Evolutionary conservation across 2,113 vertebrate species (phyloP).

Genomic region (Podocnemis expansa): DNA sequence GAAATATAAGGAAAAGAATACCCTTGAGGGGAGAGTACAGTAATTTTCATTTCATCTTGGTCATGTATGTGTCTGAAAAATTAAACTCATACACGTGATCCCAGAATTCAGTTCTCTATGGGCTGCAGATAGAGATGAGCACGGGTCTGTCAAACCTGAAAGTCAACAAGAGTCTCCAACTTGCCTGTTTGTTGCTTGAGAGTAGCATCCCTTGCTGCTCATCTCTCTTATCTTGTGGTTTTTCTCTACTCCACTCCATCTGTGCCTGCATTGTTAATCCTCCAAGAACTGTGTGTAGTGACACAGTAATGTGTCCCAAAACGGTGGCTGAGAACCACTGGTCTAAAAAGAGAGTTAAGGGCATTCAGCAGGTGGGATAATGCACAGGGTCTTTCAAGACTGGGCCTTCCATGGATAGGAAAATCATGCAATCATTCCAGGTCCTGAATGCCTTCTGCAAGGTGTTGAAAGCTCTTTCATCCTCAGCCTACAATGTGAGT

Average conservation of each 20-base stretch:
- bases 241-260: background rate
- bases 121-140: background rate
- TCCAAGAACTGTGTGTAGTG: background rate
- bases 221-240: background rate
- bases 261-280: background rate
- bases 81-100: background rate
- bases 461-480: background rate
- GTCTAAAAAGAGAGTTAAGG: background rate
- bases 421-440: background rate
- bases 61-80: background rate
- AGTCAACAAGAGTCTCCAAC: background rate
- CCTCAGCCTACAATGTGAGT: background rate
- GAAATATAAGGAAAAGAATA: background rate
- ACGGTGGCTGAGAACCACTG: too few relatives aligned
- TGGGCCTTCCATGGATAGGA: background rate
- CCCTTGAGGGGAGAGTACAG: background rate
- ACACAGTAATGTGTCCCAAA: too few relatives aligned
- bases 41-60: background rate
- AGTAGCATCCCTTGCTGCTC: background rate
- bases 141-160: too few relatives aligned
- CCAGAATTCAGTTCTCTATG: background rate
- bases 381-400: fast-evolving
- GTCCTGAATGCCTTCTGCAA: background rate
- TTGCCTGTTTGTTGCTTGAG: background rate
- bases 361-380: background rate